A percentile compares a stretch with the other conserved stretches of the same genome.
These are phyloP conservation scores for Prionchulus punctatus DNA, from an alignment of 2,888 invertebrate genomes.

Conservation along the genomic window DNA sequence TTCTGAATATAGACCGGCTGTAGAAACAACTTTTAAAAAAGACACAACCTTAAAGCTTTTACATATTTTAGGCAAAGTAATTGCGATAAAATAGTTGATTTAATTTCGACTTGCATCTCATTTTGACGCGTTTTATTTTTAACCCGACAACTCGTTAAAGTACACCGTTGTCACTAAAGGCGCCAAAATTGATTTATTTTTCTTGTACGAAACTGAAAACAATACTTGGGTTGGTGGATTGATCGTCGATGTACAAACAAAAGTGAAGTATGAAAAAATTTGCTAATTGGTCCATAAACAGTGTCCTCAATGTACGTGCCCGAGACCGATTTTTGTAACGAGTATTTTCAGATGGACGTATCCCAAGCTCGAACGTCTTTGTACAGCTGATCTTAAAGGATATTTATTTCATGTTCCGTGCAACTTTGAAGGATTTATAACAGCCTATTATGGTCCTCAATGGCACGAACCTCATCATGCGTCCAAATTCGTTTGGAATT, in stretches of 20 bases:
- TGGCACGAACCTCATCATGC: constrained; percentile 9
- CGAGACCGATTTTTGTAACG: not conserved
- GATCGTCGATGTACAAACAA: constrained; percentile 2
- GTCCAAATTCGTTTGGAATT: constrained; percentile 5
- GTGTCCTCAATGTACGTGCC: no score
- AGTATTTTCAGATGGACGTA: constrained; percentile 11
- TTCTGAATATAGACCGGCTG: no score
- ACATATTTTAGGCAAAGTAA: no score
- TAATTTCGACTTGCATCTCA: no score
- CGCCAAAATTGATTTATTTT: constrained; percentile 11
- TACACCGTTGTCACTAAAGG: constrained; percentile 1
- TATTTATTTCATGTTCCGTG: constrained; percentile 12
- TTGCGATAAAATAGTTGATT: no score
- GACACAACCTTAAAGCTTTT: no score
- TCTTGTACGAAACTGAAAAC: constrained; percentile 4
- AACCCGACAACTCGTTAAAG: constrained; percentile 13
- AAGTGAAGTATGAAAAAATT: no score
- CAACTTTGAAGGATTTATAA: constrained; percentile 7
- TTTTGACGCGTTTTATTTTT: no score
- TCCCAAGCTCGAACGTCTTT: not conserved
- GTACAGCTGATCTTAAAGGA: constrained; percentile 6
- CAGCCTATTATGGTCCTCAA: constrained; percentile 9
- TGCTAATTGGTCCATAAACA: no score
- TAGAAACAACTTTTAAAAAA: no score
- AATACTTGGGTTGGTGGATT: constrained; percentile 11